These are phyloP conservation scores for Drosophila littoralis DNA, from an alignment of 1,140 invertebrate species.

Conservation along the genomic window DNA sequence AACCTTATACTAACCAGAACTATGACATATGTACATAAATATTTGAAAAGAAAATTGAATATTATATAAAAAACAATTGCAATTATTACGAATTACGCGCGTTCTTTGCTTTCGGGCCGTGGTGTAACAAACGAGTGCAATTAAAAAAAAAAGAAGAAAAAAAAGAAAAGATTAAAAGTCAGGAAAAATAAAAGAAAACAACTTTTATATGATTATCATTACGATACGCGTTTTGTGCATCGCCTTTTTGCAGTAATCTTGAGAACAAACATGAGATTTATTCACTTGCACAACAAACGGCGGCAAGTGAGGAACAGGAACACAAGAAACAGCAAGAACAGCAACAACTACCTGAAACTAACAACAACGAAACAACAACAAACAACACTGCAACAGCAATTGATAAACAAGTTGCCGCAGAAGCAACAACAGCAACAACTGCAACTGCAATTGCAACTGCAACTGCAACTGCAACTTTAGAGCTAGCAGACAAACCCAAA, in stretches of 20 bases:
- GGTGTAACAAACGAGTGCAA: slow-evolving; percentile 78
- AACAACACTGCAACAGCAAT: slow-evolving; percentile 30
- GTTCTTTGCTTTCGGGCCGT: slow-evolving; percentile 57
- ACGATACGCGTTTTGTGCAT: slow-evolving; percentile 71
- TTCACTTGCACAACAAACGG: slow-evolving; percentile 89
- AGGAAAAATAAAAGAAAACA: neutral
- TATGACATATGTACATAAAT: neutral
- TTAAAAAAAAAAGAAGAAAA: slow-evolving; percentile 27
- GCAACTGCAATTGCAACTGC: slow-evolving; percentile 29
- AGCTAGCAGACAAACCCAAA: slow-evolving; percentile 45
- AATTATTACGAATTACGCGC: slow-evolving; percentile 40
- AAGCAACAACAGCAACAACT: slow-evolving; percentile 30
- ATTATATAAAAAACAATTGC: slow-evolving; percentile 14
- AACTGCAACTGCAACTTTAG: slow-evolving; percentile 34
- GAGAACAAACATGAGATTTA: slow-evolving; percentile 94
- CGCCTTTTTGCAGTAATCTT: slow-evolving; percentile 90
- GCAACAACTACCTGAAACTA: slow-evolving; percentile 48
- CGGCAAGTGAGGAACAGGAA: slow-evolving; percentile 78
- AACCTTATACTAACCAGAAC: neutral
- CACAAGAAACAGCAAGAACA: slow-evolving; percentile 37
- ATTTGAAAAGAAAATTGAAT: slow-evolving; percentile 1
- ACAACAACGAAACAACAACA: slow-evolving; percentile 34
- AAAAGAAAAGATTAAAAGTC: neutral
- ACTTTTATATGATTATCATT: slow-evolving; percentile 47
- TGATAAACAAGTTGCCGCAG: slow-evolving; percentile 26